Evolutionary conservation across 37 sponge, comb jelly and placozoan genomes (phyloP).

Genomic region (Aphrocallistes beatrix): DNA sequence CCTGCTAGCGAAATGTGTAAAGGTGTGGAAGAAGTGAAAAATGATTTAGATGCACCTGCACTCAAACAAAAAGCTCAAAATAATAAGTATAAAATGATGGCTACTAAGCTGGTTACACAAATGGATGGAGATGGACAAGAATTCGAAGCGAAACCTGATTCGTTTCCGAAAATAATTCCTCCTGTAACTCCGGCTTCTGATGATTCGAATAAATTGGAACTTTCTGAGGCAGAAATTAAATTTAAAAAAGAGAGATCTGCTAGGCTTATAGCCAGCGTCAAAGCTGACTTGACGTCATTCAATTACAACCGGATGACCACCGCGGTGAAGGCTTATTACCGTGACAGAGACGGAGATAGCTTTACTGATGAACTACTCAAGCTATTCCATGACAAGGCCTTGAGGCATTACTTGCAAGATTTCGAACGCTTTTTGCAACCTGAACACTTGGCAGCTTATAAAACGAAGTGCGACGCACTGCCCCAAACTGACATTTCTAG

Average conservation of each 20-base stretch:
- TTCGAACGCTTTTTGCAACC: not conserved
- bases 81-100: not conserved
- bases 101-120: not conserved
- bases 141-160: not conserved
- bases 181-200: not conserved
- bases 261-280: not conserved
- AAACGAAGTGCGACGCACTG: not conserved
- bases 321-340: not conserved
- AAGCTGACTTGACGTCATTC: not conserved
- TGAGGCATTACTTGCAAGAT: not conserved
- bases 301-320: not conserved
- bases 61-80: not conserved
- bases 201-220: not conserved
- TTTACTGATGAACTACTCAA: not conserved
- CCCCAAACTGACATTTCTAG: too few relatives aligned
- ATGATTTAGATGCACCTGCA: not conserved
- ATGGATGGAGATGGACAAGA: not conserved
- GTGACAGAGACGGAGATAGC: not conserved
- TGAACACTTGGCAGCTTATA: not conserved
- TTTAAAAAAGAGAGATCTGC: not conserved
- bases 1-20: not conserved
- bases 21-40: not conserved
- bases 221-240: not conserved
- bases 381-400: not conserved
- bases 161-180: too few relatives aligned